Percentiles rank a stretch among this genome's conserved stretches.
phyloP scores from a whole-genome alignment of 2,113 vertebrate genomes.

The Puntigrus tetrazona region DNA sequence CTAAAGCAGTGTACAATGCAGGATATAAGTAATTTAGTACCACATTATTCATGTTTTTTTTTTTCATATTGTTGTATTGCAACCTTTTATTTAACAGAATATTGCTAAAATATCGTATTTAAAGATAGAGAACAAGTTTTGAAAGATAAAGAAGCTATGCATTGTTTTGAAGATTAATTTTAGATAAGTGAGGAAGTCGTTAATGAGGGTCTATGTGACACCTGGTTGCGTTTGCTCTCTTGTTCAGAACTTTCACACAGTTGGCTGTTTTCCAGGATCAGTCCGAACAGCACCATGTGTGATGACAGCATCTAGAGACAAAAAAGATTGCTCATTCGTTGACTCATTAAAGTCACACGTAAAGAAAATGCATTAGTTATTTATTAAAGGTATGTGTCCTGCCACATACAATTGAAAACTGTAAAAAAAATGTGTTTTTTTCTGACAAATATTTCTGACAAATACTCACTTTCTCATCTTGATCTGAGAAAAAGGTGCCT shows the following conservation, averaged over 20 bases:
- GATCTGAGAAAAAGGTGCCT: slow-evolving; percentile 53
- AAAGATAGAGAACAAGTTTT: not conserved
- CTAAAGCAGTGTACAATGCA: not conserved
- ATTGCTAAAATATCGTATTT: not conserved
- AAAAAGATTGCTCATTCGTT: not conserved
- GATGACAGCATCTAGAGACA: slow-evolving; percentile 59
- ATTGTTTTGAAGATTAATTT: not conserved
- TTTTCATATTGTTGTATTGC: not conserved
- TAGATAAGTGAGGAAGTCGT: not conserved
- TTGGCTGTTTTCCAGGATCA: slow-evolving; percentile 68
- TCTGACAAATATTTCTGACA: no score
- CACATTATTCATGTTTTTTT: not conserved
- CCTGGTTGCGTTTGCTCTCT: slow-evolving; percentile 66
- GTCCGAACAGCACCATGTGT: slow-evolving; percentile 64
- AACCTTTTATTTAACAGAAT: not conserved
- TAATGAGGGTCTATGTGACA: slow-evolving; percentile 5
- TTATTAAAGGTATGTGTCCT: not conserved
- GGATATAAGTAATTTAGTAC: not conserved
- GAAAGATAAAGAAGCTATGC: not conserved
- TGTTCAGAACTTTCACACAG: slow-evolving; percentile 66
- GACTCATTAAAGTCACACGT: not conserved
- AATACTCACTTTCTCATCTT: slow-evolving; percentile 66
- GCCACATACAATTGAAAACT: not conserved
- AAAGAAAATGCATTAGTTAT: not conserved
- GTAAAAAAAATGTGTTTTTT: no score